Evolutionary conservation across 2,113 vertebrate genomes (phyloP), one percentile per base, ranked within the genome.

Genomic region (Caranx melampygus): DNA sequence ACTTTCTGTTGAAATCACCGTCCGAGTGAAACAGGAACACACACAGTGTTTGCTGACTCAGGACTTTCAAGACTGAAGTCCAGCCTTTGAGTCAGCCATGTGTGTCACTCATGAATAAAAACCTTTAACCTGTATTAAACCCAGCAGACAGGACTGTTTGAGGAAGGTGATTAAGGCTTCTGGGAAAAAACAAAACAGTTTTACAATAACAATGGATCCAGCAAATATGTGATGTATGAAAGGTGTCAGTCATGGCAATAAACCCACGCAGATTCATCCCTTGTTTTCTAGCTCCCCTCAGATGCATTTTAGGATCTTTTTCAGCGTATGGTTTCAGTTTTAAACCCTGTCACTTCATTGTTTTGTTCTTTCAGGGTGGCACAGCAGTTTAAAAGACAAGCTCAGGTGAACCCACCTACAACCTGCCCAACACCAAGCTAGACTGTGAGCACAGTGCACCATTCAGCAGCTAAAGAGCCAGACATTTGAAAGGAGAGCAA

Each of bases 21-120:
- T 9, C 18, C 1, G 14, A 54, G 40, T 33, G 55, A 26, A 63
- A 71, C 37, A 4, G 21, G 35, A 55, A 55, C 26, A 34, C 15
- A 65, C 26, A 3, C 13, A 26, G 2, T 26, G 9, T 51, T 65
- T 4, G 44, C 63, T 69, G 51, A 64, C 35, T 63, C 55, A 12
- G 58, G 8, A 5, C 33, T 65, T 81, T 74, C 1, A 20, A 60
- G 62, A 81, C 34, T 63, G 15, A 69, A 82, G 75, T 87, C 45
- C 66, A 67, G 47, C 47, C 12, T 49, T 49, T 71, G 14, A 45
- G 18, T 52, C n/a, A 31, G 69, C 6, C 15, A 12, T 5, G 51
- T 26, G 13, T 35, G 20, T 62, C n/a, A 61, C 8, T 60, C 18
- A 57, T 75, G 16, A n/a, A 44, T 54, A 15, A 73, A 26, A 66